Evolutionary conservation across 2,113 vertebrate species (phyloP).

Genomic region (Riparia riparia): DNA sequence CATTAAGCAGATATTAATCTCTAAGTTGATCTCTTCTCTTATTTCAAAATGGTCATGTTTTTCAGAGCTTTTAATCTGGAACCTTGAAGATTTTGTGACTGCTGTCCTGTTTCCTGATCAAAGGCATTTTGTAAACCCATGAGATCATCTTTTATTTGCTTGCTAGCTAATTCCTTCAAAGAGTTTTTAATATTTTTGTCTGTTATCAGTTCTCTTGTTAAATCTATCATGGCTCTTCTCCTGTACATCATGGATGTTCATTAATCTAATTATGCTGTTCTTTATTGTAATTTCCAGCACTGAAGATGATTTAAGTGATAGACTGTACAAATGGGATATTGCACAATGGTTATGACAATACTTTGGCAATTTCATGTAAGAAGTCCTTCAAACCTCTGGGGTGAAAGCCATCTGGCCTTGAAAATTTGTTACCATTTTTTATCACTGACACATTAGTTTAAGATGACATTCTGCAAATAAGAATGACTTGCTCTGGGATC

Average conservation of each 20-base stretch:
- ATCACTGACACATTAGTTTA: neutral
- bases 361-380: neutral
- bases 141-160: neutral
- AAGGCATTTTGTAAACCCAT: neutral
- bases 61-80: neutral
- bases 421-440: neutral
- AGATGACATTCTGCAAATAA: neutral
- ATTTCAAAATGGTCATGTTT: neutral
- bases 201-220: neutral
- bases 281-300: neutral
- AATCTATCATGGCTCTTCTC: neutral
- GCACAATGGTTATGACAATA: neutral
- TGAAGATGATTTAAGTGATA: neutral
- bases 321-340: neutral
- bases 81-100: neutral
- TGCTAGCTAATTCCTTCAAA: neutral
- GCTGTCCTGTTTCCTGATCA: neutral
- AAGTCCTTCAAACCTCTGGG: neutral
- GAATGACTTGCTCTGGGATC: neutral
- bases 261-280: neutral
- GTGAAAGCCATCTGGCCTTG: slow-evolving; percentile 12
- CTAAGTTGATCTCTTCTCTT: neutral
- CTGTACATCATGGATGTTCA: neutral
- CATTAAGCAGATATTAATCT: neutral
- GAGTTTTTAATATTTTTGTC: neutral